Percentiles rank a stretch among this genome's conserved stretches.
These are phyloP conservation scores for Botia almorhae DNA, from an alignment of 2,797 vertebrate species.

Conservation along the genomic window DNA sequence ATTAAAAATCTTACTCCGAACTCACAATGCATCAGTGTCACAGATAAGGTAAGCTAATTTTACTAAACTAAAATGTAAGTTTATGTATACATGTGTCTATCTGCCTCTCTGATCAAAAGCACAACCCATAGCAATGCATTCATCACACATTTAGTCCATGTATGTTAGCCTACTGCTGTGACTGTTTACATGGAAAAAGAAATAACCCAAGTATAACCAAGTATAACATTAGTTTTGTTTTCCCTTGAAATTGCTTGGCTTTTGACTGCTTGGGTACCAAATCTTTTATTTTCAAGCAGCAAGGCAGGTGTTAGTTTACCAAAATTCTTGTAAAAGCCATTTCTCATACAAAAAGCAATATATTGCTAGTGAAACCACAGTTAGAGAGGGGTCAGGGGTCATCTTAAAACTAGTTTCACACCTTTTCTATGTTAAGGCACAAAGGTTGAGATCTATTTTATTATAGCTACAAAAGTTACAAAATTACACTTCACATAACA, in stretches of 20 bases:
- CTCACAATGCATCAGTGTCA: background rate
- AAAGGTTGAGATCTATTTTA: too few species aligned
- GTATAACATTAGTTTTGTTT: background rate
- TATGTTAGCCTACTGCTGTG: background rate
- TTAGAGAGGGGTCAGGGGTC: background rate
- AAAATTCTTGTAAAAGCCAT: slow-evolving; percentile 6
- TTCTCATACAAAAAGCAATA: background rate
- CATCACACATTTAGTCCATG: background rate
- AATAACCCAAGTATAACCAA: background rate
- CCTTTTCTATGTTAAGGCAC: too few species aligned
- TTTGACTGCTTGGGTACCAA: background rate
- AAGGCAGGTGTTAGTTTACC: background rate
- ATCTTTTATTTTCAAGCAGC: background rate
- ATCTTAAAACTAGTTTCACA: background rate
- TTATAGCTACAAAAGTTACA: background rate
- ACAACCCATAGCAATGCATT: slow-evolving; percentile 19
- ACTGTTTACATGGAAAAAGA: background rate
- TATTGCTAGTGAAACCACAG: background rate
- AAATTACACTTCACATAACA: background rate
- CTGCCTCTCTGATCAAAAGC: too few species aligned
- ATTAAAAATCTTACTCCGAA: background rate
- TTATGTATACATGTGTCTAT: too few species aligned
- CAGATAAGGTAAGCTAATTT: background rate
- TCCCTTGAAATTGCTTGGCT: slow-evolving; percentile 44
- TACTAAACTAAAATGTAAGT: background rate